Base-by-base conservation (phyloP, 1,140 invertebrate genomes). In the Aphis craccivora region DNA sequence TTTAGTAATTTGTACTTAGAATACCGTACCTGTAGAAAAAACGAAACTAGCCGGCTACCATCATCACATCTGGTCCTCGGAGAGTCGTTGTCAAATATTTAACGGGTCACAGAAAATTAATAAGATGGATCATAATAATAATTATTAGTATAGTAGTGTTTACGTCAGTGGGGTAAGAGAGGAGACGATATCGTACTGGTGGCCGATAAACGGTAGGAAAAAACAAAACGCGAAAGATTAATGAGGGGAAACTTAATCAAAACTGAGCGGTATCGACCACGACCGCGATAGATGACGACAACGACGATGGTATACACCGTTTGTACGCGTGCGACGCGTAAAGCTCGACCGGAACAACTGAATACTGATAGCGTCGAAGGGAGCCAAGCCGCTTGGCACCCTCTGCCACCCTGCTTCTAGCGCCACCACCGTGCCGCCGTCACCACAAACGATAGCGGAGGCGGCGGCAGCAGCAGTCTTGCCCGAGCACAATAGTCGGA, bases 291-390 rank as follows among this genome's bases (percentile, higher is more conserved):
- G 14, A 88, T 60, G 37, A 22, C 89, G 37, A 30, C 22, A 6
- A 43, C 53, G 53, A 14, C 89, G 55, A n/a, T 23, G 53, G 23
- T 40, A 40, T 14, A 25, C 23, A 76, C 30, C 60, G 60, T 76
- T 30, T 76, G 60, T 23, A 20, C 35, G 48, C 91, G 91, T 93
- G 91, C 91, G 91, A 93, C 91, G 91, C 91, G n/a, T 51, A 43
- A 93, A 93, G 81, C 91, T 93, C 91, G 81, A 93, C 81, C 60
- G 91, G 76, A 92, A 81, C 67, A 35, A 93, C 91, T 91, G 87
- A 88, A 22, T 7, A 81, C 90, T 93, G 89, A 90, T 67, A 90
- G 89, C 37, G 55, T 14, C 91, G 37, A 55, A 93, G 91, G 91
- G 91, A 93, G 30, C 81, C 91, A 51, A 53, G 35, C 81, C 60